Evolutionary conservation across 2,797 vertebrate genomes (phyloP).

Genomic region (Lemur catta): DNA sequence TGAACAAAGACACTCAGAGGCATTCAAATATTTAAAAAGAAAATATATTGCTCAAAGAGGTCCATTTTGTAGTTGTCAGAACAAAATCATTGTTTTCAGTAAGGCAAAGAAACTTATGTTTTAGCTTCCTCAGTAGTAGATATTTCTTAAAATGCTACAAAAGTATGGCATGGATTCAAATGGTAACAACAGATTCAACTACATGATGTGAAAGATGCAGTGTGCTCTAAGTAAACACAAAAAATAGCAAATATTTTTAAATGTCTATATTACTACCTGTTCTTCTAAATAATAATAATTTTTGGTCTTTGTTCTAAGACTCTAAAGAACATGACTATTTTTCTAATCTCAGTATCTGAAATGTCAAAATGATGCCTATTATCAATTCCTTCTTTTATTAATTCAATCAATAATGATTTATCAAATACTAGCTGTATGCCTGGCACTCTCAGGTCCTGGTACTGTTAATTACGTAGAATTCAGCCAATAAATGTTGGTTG

Average conservation of each 20-base stretch:
- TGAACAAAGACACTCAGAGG: slow-evolving; percentile 55
- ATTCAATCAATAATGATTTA: background rate
- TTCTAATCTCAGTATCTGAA: background rate
- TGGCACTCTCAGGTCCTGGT: background rate
- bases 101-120: slow-evolving; percentile 7
- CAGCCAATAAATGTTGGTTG: background rate
- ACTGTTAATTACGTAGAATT: background rate
- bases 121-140: slow-evolving; percentile 30
- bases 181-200: slow-evolving; percentile 8
- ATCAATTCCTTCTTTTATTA: background rate
- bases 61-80: slow-evolving; percentile 49
- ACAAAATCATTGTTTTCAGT: background rate
- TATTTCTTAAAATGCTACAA: slow-evolving; percentile 28
- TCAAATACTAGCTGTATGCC: background rate
- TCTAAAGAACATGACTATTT: background rate
- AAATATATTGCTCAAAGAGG: slow-evolving; percentile 43
- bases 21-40: slow-evolving; percentile 71
- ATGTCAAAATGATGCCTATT: background rate
- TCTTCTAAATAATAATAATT: background rate
- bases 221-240: background rate
- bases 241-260: background rate
- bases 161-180: slow-evolving; percentile 2
- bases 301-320: background rate
- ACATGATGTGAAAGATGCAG: background rate
- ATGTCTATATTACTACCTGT: background rate